These are phyloP conservation scores for Phoenicopterus ruber DNA, from an alignment of 2,113 vertebrate species.

Conservation along the genomic window DNA sequence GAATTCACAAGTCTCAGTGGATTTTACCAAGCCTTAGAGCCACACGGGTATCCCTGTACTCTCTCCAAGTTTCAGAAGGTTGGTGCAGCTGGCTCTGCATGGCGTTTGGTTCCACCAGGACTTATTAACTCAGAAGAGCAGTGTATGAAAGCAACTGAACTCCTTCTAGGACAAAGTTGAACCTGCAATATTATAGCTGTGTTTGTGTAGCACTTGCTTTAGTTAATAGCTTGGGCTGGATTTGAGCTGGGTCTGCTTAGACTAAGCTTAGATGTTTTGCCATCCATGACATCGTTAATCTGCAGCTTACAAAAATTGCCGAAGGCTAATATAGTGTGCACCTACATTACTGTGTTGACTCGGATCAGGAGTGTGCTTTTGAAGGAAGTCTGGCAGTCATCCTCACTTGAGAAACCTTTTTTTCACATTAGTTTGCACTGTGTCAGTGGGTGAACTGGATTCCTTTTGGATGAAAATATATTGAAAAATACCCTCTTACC, in stretches of 20 bases:
- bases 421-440: background rate
- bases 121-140: background rate
- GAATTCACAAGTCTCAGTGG: background rate
- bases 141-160: background rate
- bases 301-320: background rate
- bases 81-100: background rate
- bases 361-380: background rate
- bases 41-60: background rate
- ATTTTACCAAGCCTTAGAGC: background rate
- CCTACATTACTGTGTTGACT: accelerated
- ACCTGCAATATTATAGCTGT: background rate
- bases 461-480: background rate
- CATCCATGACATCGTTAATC: background rate
- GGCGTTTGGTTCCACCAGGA: background rate
- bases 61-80: background rate
- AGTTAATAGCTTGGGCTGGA: background rate
- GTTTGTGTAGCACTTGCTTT: background rate
- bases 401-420: background rate
- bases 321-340: background rate
- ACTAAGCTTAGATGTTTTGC: background rate
- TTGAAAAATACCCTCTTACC: background rate
- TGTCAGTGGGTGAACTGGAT: background rate
- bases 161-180: background rate
- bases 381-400: background rate
- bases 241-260: background rate